These are phyloP conservation scores for Chrysogorgia sp. DNA, from an alignment of 92 coral and sea anemone genomes.

Conservation along the genomic window DNA sequence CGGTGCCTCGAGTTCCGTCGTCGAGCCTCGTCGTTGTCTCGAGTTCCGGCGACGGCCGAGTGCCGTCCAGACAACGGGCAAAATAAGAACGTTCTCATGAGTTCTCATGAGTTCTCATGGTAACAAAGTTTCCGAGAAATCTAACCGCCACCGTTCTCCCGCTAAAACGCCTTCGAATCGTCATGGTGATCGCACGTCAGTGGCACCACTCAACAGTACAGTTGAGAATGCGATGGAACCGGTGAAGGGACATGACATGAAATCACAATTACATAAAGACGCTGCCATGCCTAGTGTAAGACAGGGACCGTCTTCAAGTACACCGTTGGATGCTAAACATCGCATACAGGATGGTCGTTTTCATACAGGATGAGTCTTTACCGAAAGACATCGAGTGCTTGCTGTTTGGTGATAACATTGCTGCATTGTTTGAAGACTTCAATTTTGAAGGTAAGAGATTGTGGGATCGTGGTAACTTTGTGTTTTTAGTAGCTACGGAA, in stretches of 20 bases:
- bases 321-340: background rate
- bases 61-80: background rate
- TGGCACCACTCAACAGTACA: slow-evolving; percentile 1
- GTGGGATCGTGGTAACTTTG: too few relatives aligned
- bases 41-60: too few relatives aligned
- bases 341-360: background rate
- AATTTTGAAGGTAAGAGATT: slow-evolving; percentile 41
- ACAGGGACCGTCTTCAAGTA: background rate
- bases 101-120: too few relatives aligned
- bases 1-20: too few relatives aligned
- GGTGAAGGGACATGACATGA: too few relatives aligned
- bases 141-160: background rate
- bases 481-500: too few relatives aligned
- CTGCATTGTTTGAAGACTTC: slow-evolving; percentile 37
- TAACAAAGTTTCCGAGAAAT: too few relatives aligned
- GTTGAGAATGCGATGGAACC: too few relatives aligned
- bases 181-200: background rate
- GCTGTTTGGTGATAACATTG: slow-evolving; percentile 16
- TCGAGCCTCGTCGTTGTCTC: too few relatives aligned
- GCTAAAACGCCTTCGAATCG: background rate
- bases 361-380: background rate
- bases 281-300: too few relatives aligned
- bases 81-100: background rate
- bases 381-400: slow-evolving; percentile 15
- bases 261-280: too few relatives aligned